Evolutionary conservation across 1,140 invertebrate genomes (phyloP).

Genomic region (Goniozus legneri): DNA sequence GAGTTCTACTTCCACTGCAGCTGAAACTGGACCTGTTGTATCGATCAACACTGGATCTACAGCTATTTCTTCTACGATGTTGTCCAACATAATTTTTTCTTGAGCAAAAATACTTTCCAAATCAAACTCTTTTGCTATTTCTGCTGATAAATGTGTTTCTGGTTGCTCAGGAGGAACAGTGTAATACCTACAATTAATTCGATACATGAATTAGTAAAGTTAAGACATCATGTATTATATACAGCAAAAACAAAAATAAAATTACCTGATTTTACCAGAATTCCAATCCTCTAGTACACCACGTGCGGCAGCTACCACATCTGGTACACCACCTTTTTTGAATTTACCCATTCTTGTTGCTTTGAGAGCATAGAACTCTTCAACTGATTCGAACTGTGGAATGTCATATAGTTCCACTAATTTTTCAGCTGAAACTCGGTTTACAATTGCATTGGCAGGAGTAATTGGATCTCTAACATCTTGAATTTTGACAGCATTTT

Average conservation of each 20-base stretch:
- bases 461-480: conserved; percentile 79
- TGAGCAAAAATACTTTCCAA: conserved; percentile 75
- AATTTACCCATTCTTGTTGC: conserved; percentile 81
- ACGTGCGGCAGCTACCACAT: conserved; percentile 78
- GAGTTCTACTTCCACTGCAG: conserved; percentile 57
- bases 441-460: conserved; percentile 83
- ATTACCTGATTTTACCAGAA: conserved; percentile 53
- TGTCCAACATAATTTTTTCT: conserved; percentile 68
- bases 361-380: conserved; percentile 86
- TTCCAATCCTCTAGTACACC: conserved; percentile 91
- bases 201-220: conserved; percentile 16
- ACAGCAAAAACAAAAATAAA: neutral
- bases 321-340: conserved; percentile 86
- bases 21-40: conserved; percentile 48
- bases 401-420: conserved; percentile 75
- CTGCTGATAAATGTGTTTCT: conserved; percentile 68
- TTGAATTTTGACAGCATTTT: conserved; percentile 88
- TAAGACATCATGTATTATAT: conserved; percentile 10
- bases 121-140: conserved; percentile 85
- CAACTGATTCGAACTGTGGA: conserved; percentile 66
- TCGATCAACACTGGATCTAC: conserved; percentile 47
- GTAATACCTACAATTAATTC: conserved; percentile 79
- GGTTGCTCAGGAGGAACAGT: conserved; percentile 82
- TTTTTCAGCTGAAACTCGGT: conserved; percentile 78
- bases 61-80: conserved; percentile 38